Conservation (phyloP, 2,888 invertebrate genomes). For the Zygogramma bicolorata region DNA sequence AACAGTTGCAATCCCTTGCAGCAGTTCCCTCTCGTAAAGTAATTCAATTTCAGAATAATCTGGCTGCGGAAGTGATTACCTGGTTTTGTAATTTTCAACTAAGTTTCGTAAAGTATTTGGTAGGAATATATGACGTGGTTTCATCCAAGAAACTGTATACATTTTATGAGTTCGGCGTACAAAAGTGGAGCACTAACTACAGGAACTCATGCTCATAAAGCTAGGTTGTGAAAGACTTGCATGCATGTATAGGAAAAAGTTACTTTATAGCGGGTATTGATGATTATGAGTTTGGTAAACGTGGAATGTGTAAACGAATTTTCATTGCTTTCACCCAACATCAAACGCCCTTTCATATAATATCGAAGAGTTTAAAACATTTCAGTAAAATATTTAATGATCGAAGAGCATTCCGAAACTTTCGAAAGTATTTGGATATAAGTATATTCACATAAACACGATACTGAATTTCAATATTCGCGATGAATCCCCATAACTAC, state of each 20-base stretch:
- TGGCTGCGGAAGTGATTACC: slow-evolving; percentile 45
- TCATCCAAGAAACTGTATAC: background rate
- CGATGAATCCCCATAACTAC: too few relatives aligned
- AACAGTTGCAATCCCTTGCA: background rate
- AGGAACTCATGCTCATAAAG: background rate
- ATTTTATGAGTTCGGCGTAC: background rate
- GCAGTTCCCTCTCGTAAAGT: background rate
- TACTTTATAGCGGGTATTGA: background rate
- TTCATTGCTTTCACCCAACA: background rate
- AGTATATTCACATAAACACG: too few relatives aligned
- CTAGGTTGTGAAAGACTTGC: background rate
- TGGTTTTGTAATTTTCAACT: slow-evolving; percentile 38
- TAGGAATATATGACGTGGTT: slow-evolving; percentile 30
- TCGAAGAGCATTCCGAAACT: too few relatives aligned
- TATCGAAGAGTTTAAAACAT: too few relatives aligned
- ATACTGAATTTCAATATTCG: too few relatives aligned
- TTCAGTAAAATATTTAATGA: too few relatives aligned
- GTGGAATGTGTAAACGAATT: background rate
- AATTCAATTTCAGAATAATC: slow-evolving; percentile 44
- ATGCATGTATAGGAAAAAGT: background rate
- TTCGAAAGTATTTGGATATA: too few relatives aligned
- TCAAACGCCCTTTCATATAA: background rate
- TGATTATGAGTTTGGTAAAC: background rate
- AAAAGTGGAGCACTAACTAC: background rate
- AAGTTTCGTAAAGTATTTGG: slow-evolving; percentile 34